phyloP scores from a whole-genome alignment of 2,888 invertebrate species.

The Parnassius orleans region DNA sequence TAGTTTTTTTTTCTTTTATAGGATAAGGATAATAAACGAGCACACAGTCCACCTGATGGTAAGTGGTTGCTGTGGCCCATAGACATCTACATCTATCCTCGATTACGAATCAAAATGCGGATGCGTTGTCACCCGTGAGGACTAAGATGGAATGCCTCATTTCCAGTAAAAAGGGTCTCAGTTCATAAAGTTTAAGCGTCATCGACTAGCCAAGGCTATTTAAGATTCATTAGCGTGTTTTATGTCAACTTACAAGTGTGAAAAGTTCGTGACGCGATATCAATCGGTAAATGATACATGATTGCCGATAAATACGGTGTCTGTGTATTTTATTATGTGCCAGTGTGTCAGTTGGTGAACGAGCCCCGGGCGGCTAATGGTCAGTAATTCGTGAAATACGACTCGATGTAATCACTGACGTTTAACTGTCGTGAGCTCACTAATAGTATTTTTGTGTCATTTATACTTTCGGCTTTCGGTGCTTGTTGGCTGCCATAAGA shows the following conservation, averaged over 20 bases:
- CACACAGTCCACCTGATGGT: too few relatives aligned
- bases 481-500: background rate
- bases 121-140: too few relatives aligned
- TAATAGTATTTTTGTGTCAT: constrained; percentile 40
- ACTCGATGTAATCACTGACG: constrained; percentile 3
- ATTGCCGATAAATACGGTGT: constrained; percentile 45
- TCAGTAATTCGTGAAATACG: constrained; percentile 25
- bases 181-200: too few relatives aligned
- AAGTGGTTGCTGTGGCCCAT: too few relatives aligned
- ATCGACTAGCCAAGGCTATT: too few relatives aligned
- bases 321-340: constrained; percentile 9
- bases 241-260: background rate
- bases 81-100: too few relatives aligned
- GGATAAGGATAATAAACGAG: too few relatives aligned
- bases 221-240: background rate
- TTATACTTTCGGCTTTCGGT: constrained; percentile 32
- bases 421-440: background rate
- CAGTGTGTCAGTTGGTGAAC: background rate
- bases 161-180: too few relatives aligned
- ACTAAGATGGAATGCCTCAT: too few relatives aligned
- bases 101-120: too few relatives aligned
- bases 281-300: constrained; percentile 43
- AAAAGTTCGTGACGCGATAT: constrained; percentile 33
- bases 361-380: constrained; percentile 14
- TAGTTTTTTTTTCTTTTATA: too few relatives aligned